phyloP scores from a whole-genome alignment of 2,888 invertebrate species.

The Artemia sp. region DNA sequence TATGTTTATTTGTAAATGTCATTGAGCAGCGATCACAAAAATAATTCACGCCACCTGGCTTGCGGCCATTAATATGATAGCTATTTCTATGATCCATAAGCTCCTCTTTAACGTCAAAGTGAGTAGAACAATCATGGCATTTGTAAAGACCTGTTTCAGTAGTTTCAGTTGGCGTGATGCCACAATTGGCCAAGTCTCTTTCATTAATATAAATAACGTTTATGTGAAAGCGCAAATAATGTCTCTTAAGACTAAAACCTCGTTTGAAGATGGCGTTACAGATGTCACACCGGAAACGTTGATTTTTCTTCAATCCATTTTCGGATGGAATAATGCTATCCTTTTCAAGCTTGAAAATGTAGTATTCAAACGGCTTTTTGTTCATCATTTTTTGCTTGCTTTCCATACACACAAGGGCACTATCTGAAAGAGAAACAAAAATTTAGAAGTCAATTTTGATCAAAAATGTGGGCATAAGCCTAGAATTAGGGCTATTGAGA shows the following conservation, averaged over 20 bases:
- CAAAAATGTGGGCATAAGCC: not conserved
- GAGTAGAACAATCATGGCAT: slow-evolving; percentile 7
- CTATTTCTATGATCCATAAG: slow-evolving; percentile 11
- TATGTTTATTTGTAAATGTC: not conserved
- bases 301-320: slow-evolving; percentile 15
- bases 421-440: not conserved
- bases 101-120: slow-evolving; percentile 4
- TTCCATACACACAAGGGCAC: not conserved
- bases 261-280: slow-evolving; percentile 35
- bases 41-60: slow-evolving; percentile 2
- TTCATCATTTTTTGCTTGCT: not conserved
- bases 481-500: too few species aligned
- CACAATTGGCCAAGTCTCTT: slow-evolving; percentile 34
- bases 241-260: slow-evolving; percentile 37
- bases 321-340: slow-evolving; percentile 10
- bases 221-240: slow-evolving; percentile 37
- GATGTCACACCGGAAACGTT: slow-evolving; percentile 33
- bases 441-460: not conserved
- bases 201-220: slow-evolving; percentile 34
- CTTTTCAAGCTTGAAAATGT: slow-evolving; percentile 11
- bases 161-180: slow-evolving; percentile 27
- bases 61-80: slow-evolving; percentile 5
- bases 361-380: slow-evolving; percentile 13
- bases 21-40: slow-evolving; percentile 11
- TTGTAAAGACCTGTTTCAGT: slow-evolving; percentile 5